These are phyloP conservation scores for Danaus melanippus DNA, from an alignment of 1,140 invertebrate genomes.

Conservation along the genomic window DNA sequence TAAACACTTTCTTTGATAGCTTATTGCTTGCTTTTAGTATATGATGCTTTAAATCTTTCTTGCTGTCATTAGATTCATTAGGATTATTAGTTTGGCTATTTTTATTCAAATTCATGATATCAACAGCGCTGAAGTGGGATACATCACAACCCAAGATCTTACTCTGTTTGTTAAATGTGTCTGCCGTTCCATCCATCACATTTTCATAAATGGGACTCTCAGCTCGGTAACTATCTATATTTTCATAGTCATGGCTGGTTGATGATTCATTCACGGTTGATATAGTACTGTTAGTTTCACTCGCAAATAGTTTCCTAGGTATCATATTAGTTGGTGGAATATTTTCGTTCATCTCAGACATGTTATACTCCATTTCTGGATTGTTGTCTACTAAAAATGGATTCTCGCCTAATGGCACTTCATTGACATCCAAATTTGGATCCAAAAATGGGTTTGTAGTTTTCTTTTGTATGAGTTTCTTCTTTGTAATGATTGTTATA, in stretches of 20 bases:
- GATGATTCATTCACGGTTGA: slow-evolving; percentile 57
- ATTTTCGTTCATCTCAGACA: slow-evolving; percentile 26
- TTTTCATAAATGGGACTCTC: slow-evolving; percentile 64
- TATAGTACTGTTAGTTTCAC: slow-evolving; percentile 61
- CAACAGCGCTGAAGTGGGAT: slow-evolving; percentile 55
- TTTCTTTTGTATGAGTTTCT: slow-evolving; percentile 43
- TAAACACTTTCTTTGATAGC: slow-evolving; percentile 64
- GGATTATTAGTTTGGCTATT: slow-evolving; percentile 36
- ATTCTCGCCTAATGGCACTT: slow-evolving; percentile 28
- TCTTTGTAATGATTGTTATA: slow-evolving; percentile 65
- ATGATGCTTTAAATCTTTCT: slow-evolving; percentile 47
- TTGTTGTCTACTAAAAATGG: slow-evolving; percentile 42
- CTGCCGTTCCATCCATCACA: slow-evolving; percentile 36
- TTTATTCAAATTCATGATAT: slow-evolving; percentile 64
- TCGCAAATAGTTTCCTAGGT: slow-evolving; percentile 53
- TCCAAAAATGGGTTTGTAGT: slow-evolving; percentile 67
- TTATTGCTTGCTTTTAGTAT: slow-evolving; percentile 58
- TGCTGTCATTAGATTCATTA: slow-evolving; percentile 49
- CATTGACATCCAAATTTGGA: slow-evolving; percentile 38
- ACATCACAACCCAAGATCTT: slow-evolving; percentile 66
- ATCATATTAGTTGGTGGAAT: slow-evolving; percentile 29
- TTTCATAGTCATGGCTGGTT: slow-evolving; percentile 52
- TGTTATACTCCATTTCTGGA: slow-evolving; percentile 45
- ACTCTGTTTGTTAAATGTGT: slow-evolving; percentile 61
- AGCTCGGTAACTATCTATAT: slow-evolving; percentile 46